phyloP scores from a whole-genome alignment of 2,797 vertebrate genomes.

The Schizopygopsis malacanthus region DNA sequence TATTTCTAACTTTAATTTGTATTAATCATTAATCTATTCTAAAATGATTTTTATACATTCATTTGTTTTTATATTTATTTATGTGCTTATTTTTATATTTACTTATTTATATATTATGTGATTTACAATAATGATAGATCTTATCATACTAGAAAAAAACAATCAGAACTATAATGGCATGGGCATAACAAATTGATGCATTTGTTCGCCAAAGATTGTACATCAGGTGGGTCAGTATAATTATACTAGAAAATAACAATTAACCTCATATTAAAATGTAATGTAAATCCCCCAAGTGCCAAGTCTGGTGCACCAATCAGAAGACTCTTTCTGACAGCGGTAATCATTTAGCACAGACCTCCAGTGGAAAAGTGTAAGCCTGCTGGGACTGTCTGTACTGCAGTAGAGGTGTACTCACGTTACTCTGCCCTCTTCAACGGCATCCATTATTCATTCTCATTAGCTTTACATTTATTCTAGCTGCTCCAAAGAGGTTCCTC shows the following conservation, averaged over 20 bases:
- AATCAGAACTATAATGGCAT: not conserved
- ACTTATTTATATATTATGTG: not conserved
- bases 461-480: slow-evolving; percentile 54
- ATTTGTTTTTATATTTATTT: not conserved
- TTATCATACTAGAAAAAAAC: not conserved
- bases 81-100: too few relatives aligned
- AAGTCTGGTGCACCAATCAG: slow-evolving; percentile 20
- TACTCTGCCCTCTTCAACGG: slow-evolving; percentile 25
- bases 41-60: too few relatives aligned
- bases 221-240: not conserved
- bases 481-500: slow-evolving; percentile 8
- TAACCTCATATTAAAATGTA: slow-evolving; percentile 12
- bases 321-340: slow-evolving; percentile 39
- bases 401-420: slow-evolving; percentile 12
- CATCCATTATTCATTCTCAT: slow-evolving; percentile 59
- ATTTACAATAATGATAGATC: not conserved
- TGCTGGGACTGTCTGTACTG: slow-evolving; percentile 33
- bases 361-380: not conserved
- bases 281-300: not conserved
- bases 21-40: too few relatives aligned
- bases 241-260: slow-evolving; percentile 14
- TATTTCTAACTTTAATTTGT: too few relatives aligned
- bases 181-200: not conserved
- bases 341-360: slow-evolving; percentile 29
- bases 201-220: not conserved